phyloP scores from a whole-genome alignment of 2,113 vertebrate genomes.

The Sula dactylatra region DNA sequence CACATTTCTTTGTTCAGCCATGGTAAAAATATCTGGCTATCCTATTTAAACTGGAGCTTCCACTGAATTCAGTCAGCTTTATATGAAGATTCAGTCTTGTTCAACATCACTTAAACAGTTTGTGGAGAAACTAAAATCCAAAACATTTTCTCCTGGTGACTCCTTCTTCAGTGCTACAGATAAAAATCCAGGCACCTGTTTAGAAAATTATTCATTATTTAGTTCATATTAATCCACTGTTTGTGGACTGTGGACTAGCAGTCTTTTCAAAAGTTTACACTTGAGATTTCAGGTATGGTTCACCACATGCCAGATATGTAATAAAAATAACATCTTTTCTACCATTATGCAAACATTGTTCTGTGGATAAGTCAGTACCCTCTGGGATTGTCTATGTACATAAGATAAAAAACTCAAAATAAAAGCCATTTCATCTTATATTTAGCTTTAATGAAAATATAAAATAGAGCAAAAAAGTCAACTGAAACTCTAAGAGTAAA shows the following conservation, averaged over 20 bases:
- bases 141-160: neutral
- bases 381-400: neutral
- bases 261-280: neutral
- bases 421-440: neutral
- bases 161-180: neutral
- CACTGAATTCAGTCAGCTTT: neutral
- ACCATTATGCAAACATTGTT: neutral
- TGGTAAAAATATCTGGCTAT: neutral
- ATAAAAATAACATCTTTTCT: neutral
- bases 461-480: neutral
- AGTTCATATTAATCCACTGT: neutral
- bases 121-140: rapidly evolving
- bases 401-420: neutral
- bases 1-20: neutral
- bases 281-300: neutral
- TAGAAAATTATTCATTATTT: neutral
- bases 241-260: neutral
- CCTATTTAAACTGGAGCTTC: neutral
- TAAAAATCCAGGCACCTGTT: neutral
- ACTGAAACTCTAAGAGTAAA: neutral
- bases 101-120: neutral
- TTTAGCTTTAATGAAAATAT: neutral
- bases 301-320: neutral
- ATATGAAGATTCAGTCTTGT: neutral
- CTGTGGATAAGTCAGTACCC: neutral